A percentile compares a stretch with the other conserved stretches of the same genome.
phyloP scores from a whole-genome alignment of 2,888 invertebrate species.

The Thymelicus acteon region DNA sequence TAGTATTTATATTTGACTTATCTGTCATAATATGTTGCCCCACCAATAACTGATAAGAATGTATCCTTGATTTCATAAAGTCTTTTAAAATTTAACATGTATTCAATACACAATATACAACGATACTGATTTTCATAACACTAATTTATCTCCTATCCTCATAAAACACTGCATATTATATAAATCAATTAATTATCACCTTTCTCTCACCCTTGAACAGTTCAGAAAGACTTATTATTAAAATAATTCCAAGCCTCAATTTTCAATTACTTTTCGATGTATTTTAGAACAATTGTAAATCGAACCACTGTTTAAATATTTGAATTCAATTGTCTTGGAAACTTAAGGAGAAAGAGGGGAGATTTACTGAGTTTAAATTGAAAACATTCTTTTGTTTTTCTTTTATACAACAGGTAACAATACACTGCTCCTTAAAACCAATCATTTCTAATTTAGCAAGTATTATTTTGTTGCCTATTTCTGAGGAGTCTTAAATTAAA shows the following conservation, averaged over 20 bases:
- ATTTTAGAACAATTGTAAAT: conserved; percentile 14
- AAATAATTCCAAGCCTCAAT: conserved; percentile 11
- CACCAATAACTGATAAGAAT: too few species aligned
- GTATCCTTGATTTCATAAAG: too few species aligned
- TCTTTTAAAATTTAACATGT: too few species aligned
- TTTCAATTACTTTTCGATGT: conserved; percentile 10
- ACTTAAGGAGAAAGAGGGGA: not conserved
- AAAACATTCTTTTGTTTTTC: not conserved
- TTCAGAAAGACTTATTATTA: conserved; percentile 27
- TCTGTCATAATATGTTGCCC: too few species aligned
- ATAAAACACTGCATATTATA: conserved; percentile 16
- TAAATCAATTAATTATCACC: conserved; percentile 25
- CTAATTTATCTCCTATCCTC: conserved; percentile 43
- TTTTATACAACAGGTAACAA: not conserved
- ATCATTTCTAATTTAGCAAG: not conserved
- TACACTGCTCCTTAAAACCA: not conserved
- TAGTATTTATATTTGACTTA: too few species aligned
- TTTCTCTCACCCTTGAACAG: conserved; percentile 16
- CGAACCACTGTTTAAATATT: conserved; percentile 18
- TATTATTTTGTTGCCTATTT: not conserved
- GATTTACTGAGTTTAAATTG: not conserved
- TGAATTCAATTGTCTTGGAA: conserved; percentile 1
- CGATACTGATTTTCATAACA: too few species aligned
- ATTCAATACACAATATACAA: too few species aligned
- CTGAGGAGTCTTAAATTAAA: too few species aligned